Evolutionary conservation across 2,113 vertebrate genomes (phyloP).

Genomic region (Micromys minutus): DNA sequence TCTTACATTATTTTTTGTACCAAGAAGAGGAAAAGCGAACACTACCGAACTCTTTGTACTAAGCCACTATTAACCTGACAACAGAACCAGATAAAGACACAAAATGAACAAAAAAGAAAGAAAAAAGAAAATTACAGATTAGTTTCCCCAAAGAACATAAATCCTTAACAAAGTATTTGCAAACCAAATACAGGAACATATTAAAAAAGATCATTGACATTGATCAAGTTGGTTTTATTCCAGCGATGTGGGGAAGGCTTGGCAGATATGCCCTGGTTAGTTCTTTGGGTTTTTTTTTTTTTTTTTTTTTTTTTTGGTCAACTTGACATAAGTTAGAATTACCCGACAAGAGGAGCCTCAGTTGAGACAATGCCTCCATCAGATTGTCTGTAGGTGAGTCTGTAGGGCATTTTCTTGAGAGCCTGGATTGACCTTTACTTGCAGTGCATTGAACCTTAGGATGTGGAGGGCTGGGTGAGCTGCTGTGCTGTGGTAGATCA

Average conservation of each 20-base stretch:
- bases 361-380: not conserved
- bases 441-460: not conserved
- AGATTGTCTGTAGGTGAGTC: not conserved
- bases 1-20: not conserved
- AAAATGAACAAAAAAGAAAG: not conserved
- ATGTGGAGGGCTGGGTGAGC: not conserved
- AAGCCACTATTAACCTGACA: not conserved
- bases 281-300: not conserved
- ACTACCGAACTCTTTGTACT: not conserved
- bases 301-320: not conserved
- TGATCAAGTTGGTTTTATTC: not conserved
- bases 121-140: not conserved
- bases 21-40: not conserved
- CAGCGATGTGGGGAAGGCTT: not conserved
- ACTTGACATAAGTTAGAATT: not conserved
- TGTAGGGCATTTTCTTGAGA: not conserved
- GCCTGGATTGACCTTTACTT: not conserved
- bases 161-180: not conserved
- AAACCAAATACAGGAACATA: not conserved
- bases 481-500: not conserved
- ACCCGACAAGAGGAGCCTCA: not conserved
- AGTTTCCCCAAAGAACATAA: not conserved
- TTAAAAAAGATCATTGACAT: not conserved
- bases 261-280: not conserved
- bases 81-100: not conserved